These are phyloP conservation scores for Acanthosepion esculentum DNA, from an alignment of 2,888 invertebrate genomes.

Conservation along the genomic window DNA sequence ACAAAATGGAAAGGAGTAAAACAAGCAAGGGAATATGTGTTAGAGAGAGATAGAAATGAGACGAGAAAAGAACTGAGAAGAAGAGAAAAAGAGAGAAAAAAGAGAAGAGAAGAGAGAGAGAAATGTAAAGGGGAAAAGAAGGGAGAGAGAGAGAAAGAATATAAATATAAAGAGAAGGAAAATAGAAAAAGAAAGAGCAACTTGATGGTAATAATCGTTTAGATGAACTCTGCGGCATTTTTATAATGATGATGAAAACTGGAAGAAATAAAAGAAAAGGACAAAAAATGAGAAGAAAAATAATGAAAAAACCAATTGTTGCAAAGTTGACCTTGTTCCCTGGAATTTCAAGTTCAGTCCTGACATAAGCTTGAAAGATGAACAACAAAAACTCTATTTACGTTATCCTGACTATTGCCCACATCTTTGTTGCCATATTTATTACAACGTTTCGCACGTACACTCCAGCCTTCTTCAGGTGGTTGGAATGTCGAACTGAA, in stretches of 20 bases:
- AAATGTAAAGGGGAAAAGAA: not conserved
- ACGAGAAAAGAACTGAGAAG: not conserved
- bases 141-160: not conserved
- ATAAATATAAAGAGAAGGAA: not conserved
- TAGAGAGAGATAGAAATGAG: not conserved
- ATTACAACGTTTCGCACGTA: too few relatives aligned
- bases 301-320: not conserved
- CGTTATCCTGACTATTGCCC: too few relatives aligned
- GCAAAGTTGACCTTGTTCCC: too few relatives aligned
- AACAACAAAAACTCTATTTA: too few relatives aligned
- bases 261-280: not conserved
- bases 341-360: too few relatives aligned
- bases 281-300: not conserved
- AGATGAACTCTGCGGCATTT: too few relatives aligned
- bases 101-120: not conserved
- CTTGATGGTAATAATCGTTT: too few relatives aligned
- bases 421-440: too few relatives aligned
- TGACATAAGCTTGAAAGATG: too few relatives aligned
- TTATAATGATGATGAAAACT: not conserved
- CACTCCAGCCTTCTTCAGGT: too few relatives aligned
- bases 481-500: too few relatives aligned
- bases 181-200: not conserved
- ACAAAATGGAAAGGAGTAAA: not conserved
- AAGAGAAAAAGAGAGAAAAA: not conserved
- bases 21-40: too few relatives aligned